Conservation (phyloP, 2,113 vertebrate genomes). For the Panurus biarmicus region DNA sequence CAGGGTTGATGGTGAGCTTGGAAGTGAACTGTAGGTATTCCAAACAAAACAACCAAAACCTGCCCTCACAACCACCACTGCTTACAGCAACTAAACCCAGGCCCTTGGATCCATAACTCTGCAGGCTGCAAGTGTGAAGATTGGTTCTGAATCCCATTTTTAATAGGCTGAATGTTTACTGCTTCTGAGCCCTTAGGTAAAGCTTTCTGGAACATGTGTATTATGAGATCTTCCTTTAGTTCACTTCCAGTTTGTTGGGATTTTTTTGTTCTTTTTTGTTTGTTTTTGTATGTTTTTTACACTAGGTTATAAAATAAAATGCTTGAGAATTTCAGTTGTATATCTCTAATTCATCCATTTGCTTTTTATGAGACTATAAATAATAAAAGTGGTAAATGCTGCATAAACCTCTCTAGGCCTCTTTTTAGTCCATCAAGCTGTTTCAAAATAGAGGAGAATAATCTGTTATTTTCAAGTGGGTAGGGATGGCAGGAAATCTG, state of each 20-base stretch:
- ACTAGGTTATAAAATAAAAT: constrained; percentile 54
- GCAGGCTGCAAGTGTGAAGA: neutral
- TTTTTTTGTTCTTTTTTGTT: too few relatives aligned
- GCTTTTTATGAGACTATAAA: neutral
- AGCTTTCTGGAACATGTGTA: neutral
- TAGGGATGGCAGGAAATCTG: neutral
- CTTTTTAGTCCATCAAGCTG: neutral
- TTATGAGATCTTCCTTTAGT: constrained; percentile 4
- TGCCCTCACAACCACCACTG: neutral
- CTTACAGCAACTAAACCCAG: neutral
- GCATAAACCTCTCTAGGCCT: neutral
- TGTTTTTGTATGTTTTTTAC: neutral
- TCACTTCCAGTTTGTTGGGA: neutral
- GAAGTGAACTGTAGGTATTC: neutral
- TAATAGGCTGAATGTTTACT: constrained; percentile 29
- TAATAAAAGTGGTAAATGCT: neutral
- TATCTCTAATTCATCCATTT: neutral
- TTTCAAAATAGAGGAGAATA: neutral
- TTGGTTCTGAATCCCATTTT: neutral
- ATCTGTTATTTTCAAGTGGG: neutral
- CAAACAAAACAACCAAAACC: neutral
- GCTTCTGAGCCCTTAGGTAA: constrained; percentile 50
- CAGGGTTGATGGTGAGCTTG: neutral
- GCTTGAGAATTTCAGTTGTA: neutral
- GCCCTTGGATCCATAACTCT: neutral